Percentiles rank a stretch among this genome's conserved stretches.
Evolutionary conservation across 2,113 vertebrate species (phyloP).

Genomic region (Steatornis caripensis): DNA sequence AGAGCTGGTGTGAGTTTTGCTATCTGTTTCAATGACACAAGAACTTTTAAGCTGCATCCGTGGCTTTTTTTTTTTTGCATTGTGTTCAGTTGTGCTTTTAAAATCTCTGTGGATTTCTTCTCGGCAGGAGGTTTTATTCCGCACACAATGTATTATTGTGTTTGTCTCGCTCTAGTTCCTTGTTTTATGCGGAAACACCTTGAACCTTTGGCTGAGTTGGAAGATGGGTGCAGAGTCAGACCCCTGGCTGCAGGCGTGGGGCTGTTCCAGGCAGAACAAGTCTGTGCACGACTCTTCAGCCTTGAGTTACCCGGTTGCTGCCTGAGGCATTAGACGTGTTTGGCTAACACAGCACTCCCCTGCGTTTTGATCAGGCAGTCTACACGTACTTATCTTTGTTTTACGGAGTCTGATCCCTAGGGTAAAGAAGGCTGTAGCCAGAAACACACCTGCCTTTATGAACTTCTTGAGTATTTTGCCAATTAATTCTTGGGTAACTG

Average conservation of each 20-base stretch:
- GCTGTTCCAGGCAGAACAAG: background rate
- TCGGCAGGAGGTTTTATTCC: background rate
- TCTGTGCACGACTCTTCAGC: background rate
- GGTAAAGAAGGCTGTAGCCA: background rate
- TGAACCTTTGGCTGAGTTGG: conserved; percentile 39
- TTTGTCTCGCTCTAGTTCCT: conserved; percentile 7
- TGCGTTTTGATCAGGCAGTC: background rate
- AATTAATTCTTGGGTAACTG: background rate
- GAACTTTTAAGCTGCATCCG: background rate
- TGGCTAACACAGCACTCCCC: background rate
- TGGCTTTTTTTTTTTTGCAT: background rate
- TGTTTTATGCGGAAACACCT: conserved; percentile 31
- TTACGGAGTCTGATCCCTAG: background rate
- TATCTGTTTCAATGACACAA: background rate
- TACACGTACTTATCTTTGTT: background rate
- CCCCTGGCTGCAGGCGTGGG: background rate
- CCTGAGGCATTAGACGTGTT: background rate
- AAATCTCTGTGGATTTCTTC: background rate
- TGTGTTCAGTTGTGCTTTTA: background rate
- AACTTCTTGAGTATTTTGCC: background rate
- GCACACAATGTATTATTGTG: conserved; percentile 22
- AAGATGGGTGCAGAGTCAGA: background rate
- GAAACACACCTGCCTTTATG: background rate
- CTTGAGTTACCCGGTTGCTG: background rate
- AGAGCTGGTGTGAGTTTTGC: background rate